Percentiles rank a stretch among this genome's conserved stretches.
Conservation (phyloP, 2,797 vertebrate species). For the Cottoperca gobio region DNA sequence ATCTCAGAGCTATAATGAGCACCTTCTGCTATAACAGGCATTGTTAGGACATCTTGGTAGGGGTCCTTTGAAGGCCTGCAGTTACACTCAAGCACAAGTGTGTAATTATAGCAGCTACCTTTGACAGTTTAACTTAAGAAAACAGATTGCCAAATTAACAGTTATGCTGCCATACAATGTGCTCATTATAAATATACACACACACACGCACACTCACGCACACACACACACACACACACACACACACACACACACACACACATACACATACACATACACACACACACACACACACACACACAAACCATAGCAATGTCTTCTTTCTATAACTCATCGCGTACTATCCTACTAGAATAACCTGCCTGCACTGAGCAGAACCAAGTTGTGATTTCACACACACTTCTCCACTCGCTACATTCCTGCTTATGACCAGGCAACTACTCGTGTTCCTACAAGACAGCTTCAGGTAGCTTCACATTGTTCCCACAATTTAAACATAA, state of each 20-base stretch:
- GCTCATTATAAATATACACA: conserved; percentile 68
- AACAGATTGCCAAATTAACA: conserved; percentile 75
- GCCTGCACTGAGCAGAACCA: conserved; percentile 50
- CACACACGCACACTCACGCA: conserved; percentile 13
- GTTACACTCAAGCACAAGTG: conserved; percentile 64
- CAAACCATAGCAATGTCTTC: conserved; percentile 50
- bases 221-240: conserved; percentile 6
- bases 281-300: conserved; percentile 18
- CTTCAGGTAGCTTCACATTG: conserved; percentile 44
- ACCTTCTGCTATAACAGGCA: conserved; percentile 68
- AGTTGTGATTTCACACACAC: conserved; percentile 44
- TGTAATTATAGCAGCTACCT: conserved; percentile 74
- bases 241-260: conserved; percentile 20
- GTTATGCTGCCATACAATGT: conserved; percentile 71
- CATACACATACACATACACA: conserved; percentile 1
- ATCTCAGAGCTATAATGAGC: conserved; percentile 69
- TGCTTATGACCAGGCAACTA: conserved; percentile 39
- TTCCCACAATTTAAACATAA: conserved; percentile 53
- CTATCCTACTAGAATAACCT: conserved; percentile 34
- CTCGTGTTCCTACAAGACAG: conserved; percentile 50
- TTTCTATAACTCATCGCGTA: conserved; percentile 48
- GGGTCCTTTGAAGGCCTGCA: conserved; percentile 67
- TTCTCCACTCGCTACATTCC: conserved; percentile 52
- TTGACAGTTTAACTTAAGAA: conserved; percentile 68
- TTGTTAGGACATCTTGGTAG: conserved; percentile 64